A percentile compares a stretch with the other conserved stretches of the same genome.
phyloP scores from a whole-genome alignment of 1,140 invertebrate genomes.

The Aphaenogaster ashmeadi region DNA sequence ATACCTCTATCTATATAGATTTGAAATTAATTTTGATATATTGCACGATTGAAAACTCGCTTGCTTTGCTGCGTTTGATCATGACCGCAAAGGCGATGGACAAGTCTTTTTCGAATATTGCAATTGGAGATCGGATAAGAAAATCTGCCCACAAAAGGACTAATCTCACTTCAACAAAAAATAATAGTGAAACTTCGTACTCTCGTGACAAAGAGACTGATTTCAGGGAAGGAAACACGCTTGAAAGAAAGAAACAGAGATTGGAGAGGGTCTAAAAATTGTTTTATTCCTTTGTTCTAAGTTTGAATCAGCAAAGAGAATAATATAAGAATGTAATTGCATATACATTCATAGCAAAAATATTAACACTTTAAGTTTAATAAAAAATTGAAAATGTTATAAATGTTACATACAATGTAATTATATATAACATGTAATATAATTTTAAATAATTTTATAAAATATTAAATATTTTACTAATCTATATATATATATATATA shows the following conservation, averaged over 20 bases:
- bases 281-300: background rate
- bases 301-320: background rate
- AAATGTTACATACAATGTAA: no score
- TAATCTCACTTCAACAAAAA: background rate
- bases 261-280: background rate
- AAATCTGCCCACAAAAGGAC: background rate
- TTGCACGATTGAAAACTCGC: conserved; percentile 73
- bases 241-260: background rate
- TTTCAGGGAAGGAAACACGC: background rate
- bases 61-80: conserved; percentile 49
- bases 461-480: no score
- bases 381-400: no score
- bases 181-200: background rate
- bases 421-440: no score
- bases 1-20: conserved; percentile 67
- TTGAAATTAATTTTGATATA: conserved; percentile 80
- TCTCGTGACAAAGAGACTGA: background rate
- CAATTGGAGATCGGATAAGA: background rate
- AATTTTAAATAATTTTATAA: no score
- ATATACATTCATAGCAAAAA: background rate
- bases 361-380: no score
- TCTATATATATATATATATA: no score
- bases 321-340: background rate
- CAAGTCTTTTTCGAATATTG: conserved; percentile 37
- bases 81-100: conserved; percentile 2